Percentiles rank a stretch among this genome's conserved stretches.
These are phyloP conservation scores for Eueremaeus valkanovi DNA, from an alignment of 2,888 invertebrate species.

Conservation along the genomic window DNA sequence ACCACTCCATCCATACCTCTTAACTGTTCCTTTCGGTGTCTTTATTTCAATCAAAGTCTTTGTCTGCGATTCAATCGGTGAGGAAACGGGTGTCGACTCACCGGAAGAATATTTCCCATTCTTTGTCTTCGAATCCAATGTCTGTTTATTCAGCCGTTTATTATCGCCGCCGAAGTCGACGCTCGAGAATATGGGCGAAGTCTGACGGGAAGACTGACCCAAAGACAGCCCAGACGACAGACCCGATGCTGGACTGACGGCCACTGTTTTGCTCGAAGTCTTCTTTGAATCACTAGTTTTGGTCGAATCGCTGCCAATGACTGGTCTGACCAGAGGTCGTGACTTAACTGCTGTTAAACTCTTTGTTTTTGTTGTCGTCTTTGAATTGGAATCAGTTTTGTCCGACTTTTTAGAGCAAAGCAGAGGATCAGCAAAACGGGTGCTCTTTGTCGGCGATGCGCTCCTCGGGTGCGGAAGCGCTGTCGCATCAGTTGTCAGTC, in stretches of 20 bases:
- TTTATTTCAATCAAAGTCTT: neutral
- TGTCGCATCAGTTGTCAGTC: too few relatives aligned
- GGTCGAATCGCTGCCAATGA: neutral
- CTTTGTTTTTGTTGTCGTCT: neutral
- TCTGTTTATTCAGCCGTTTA: neutral
- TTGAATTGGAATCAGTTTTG: neutral
- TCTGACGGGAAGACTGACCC: neutral
- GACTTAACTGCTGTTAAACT: neutral
- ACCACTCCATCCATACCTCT: neutral
- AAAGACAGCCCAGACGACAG: too few relatives aligned
- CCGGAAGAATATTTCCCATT: neutral
- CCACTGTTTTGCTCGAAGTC: neutral
- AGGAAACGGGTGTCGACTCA: neutral
- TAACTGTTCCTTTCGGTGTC: neutral
- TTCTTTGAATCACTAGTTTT: neutral
- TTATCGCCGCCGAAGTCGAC: neutral
- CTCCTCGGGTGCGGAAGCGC: too few relatives aligned
- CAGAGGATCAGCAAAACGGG: neutral
- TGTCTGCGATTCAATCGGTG: neutral
- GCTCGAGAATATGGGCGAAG: constrained; percentile 8
- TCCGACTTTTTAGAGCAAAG: neutral
- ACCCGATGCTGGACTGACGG: constrained; percentile 18
- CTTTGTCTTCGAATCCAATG: too few relatives aligned
- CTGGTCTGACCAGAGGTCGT: neutral
- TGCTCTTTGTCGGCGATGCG: neutral